Percentiles rank a stretch among this genome's conserved stretches.
Evolutionary conservation across 2,113 vertebrate species (phyloP).

Genomic region (Stegastes partitus): DNA sequence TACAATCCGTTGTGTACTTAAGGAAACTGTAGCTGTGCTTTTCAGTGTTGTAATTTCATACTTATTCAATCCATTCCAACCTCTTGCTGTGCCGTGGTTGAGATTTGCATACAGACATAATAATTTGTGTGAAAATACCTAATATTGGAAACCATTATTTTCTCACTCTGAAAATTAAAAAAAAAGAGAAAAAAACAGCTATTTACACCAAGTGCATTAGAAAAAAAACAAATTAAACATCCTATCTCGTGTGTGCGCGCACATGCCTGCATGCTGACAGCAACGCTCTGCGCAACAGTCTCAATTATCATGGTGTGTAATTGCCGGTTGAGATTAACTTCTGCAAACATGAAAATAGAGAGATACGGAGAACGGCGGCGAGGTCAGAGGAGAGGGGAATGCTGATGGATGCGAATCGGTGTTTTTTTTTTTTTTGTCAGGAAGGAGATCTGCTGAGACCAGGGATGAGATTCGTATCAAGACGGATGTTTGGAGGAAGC

Average conservation of each 20-base stretch:
- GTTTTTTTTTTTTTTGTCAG: slow-evolving; percentile 11
- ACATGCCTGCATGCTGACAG: background rate
- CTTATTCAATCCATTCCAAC: background rate
- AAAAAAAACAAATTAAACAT: slow-evolving; percentile 29
- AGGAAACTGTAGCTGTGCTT: background rate
- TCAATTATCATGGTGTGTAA: slow-evolving; percentile 55
- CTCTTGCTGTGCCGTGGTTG: slow-evolving; percentile 7
- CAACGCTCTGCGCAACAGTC: background rate
- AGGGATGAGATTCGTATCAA: slow-evolving; percentile 12
- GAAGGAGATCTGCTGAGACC: background rate
- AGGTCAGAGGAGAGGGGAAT: slow-evolving; percentile 45
- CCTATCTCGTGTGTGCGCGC: background rate
- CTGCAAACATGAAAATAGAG: slow-evolving; percentile 30
- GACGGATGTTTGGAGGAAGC: background rate
- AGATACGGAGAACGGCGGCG: background rate
- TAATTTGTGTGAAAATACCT: slow-evolving; percentile 27
- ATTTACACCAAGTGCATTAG: slow-evolving; percentile 33
- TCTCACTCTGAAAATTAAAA: slow-evolving; percentile 12
- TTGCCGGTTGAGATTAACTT: slow-evolving; percentile 46
- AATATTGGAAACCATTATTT: background rate
- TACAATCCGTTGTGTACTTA: background rate
- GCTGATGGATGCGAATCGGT: slow-evolving; percentile 10
- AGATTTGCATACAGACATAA: background rate
- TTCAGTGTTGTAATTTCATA: background rate
- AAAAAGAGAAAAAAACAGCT: background rate